Conservation (phyloP, 1,140 invertebrate species). For the Formica exsecta region DNA sequence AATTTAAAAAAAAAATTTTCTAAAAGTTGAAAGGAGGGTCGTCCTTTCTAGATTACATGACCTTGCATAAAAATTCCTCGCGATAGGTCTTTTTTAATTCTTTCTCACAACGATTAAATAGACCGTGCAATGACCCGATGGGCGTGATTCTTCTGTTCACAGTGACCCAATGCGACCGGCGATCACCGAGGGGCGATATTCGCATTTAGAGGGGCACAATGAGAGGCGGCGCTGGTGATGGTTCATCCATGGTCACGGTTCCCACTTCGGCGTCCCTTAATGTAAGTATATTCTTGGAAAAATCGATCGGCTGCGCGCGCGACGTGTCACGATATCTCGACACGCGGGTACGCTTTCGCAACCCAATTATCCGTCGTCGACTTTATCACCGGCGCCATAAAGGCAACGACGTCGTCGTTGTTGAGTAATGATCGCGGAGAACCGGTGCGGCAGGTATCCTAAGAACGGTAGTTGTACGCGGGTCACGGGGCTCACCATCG, state of each 20-base stretch:
- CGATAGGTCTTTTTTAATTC: neutral
- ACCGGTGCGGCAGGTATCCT: constrained; percentile 75
- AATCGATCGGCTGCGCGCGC: constrained; percentile 3
- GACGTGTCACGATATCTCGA: constrained; percentile 46
- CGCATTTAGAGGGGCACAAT: constrained; percentile 69
- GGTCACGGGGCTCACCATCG: constrained; percentile 65
- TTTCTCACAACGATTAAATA: constrained; percentile 1
- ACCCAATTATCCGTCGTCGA: constrained; percentile 63
- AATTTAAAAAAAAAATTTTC: too few species aligned
- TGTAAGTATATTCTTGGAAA: constrained; percentile 74
- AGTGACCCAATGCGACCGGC: constrained; percentile 70
- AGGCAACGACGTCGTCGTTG: constrained; percentile 52
- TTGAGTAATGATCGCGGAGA: constrained; percentile 71
- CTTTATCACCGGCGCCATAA: constrained; percentile 70
- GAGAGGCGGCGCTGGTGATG: constrained; percentile 85
- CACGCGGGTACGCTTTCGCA: constrained; percentile 48
- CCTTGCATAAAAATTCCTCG: neutral
- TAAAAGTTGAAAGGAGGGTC: too few species aligned
- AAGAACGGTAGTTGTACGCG: constrained; percentile 58
- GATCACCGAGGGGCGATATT: constrained; percentile 17
- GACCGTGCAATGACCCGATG: neutral
- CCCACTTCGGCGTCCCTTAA: constrained; percentile 82
- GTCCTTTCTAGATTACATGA: neutral
- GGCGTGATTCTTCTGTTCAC: constrained; percentile 63
- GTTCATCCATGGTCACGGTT: constrained; percentile 84